Evolutionary conservation across 2,888 invertebrate genomes (phyloP), one percentile per base, ranked within the genome.

Genomic region (Beris chalybata): DNA sequence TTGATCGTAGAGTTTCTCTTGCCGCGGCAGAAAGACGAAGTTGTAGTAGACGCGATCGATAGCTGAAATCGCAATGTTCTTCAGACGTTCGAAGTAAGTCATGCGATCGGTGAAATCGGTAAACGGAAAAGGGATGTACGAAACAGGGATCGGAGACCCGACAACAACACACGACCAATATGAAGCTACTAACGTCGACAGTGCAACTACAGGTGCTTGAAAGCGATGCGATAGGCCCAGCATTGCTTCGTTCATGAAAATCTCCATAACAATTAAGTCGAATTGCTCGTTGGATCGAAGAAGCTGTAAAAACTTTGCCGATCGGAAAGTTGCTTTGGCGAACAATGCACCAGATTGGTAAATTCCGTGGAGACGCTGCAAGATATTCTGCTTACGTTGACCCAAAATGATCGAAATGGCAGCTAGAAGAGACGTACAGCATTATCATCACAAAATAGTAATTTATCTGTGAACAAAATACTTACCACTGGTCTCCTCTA

Each of bases 111-210:
- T 75, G 55, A 75, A 77, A 6, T 73, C 71, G 1, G 76, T 64
- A 67, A 78, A 69, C 0, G 75, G 65, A 67, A 72, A 73, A 0
- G 81, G 78, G 32, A 79, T 73, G 69, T 76, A 79, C 0, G 80
- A 80, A 0, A 77, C 74, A 1, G 79, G 79, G 0, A 76, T 75
- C 0, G 81, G 79, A 2, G 76, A 69, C 4, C 79, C 64, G 31
- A 71, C 67, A 48, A 71, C 50, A 64, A 71, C 70, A 55, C 66
- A 67, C n/a, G 65, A 54, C 68, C 69, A 70, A 29, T 61, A 50
- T 69, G 73, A 11, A 73, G 75, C 1, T 38, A 71, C 1, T 73
- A 75, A 65, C 70, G 76, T 29, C 5, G 69, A 70, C 5, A 76
- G 69, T 0, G 73, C 67, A 38, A 77, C 71, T 7, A 75, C 50